Evolutionary conservation across 2,888 invertebrate species (phyloP).

Genomic region (Galerucella pusilla): DNA sequence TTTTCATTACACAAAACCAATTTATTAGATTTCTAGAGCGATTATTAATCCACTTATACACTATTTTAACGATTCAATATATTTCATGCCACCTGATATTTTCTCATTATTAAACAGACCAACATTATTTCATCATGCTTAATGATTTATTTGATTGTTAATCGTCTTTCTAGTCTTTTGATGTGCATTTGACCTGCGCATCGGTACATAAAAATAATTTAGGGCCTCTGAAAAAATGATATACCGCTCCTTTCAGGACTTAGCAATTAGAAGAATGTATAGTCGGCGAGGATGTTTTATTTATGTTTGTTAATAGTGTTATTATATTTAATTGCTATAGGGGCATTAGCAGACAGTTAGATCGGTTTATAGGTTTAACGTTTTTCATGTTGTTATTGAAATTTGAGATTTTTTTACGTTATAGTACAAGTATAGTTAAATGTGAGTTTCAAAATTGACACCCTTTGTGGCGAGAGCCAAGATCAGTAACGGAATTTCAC

Average conservation of each 20-base stretch:
- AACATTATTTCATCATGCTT: slow-evolving; percentile 34
- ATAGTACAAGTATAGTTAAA: too few relatives aligned
- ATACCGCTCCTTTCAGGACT: slow-evolving; percentile 31
- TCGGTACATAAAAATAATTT: slow-evolving; percentile 34
- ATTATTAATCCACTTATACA: slow-evolving; percentile 7
- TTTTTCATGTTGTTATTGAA: neutral
- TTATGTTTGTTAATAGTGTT: slow-evolving; percentile 34
- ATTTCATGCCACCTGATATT: slow-evolving; percentile 38
- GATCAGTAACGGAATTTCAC: too few relatives aligned
- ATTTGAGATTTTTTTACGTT: too few relatives aligned
- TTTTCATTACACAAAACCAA: neutral
- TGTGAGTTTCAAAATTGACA: too few relatives aligned
- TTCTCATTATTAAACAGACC: slow-evolving; percentile 31
- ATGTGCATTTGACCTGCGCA: slow-evolving; percentile 9
- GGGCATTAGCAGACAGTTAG: slow-evolving; percentile 17
- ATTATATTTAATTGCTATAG: slow-evolving; percentile 39
- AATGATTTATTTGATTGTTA: slow-evolving; percentile 35
- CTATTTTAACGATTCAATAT: slow-evolving; percentile 28
- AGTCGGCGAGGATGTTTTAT: slow-evolving; percentile 28
- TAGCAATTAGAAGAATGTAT: slow-evolving; percentile 37
- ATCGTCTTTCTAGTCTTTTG: slow-evolving; percentile 31
- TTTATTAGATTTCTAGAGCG: slow-evolving; percentile 2
- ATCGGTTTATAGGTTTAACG: neutral
- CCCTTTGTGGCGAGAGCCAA: too few relatives aligned
- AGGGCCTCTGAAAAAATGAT: slow-evolving; percentile 37